Evolutionary conservation across 2,797 vertebrate species (phyloP).

Genomic region (Enoplosus armatus): DNA sequence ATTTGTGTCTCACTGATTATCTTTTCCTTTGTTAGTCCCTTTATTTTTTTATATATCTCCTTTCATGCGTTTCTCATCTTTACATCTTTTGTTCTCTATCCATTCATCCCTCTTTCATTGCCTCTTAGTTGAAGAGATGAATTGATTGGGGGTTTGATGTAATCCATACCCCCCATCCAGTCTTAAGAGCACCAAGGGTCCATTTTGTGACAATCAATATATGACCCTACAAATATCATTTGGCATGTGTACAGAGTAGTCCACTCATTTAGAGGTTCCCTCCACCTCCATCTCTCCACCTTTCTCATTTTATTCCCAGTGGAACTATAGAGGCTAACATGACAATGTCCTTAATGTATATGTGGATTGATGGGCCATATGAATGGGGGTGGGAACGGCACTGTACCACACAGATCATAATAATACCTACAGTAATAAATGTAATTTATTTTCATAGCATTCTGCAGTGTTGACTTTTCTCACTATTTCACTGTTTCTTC

Average conservation of each 20-base stretch:
- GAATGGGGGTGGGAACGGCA: slow-evolving; percentile 24
- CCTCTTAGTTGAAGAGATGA: slow-evolving; percentile 57
- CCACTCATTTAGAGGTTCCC: slow-evolving; percentile 53
- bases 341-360: slow-evolving; percentile 67
- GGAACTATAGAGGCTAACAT: slow-evolving; percentile 66
- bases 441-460: slow-evolving; percentile 59
- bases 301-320: slow-evolving; percentile 56
- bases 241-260: slow-evolving; percentile 73
- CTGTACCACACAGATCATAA: slow-evolving; percentile 37
- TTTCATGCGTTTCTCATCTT: slow-evolving; percentile 16
- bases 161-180: slow-evolving; percentile 69
- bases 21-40: not conserved
- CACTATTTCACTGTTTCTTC: slow-evolving; percentile 37
- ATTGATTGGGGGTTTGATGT: slow-evolving; percentile 76
- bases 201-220: slow-evolving; percentile 85
- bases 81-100: slow-evolving; percentile 30
- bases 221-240: slow-evolving; percentile 86
- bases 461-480: slow-evolving; percentile 62
- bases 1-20: not conserved
- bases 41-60: not conserved
- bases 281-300: slow-evolving; percentile 42
- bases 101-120: slow-evolving; percentile 47
- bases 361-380: slow-evolving; percentile 64
- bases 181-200: slow-evolving; percentile 85
- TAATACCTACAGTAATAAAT: slow-evolving; percentile 50